Conservation (phyloP, 2,113 vertebrate species). For the Hirundichthys speculiger region DNA sequence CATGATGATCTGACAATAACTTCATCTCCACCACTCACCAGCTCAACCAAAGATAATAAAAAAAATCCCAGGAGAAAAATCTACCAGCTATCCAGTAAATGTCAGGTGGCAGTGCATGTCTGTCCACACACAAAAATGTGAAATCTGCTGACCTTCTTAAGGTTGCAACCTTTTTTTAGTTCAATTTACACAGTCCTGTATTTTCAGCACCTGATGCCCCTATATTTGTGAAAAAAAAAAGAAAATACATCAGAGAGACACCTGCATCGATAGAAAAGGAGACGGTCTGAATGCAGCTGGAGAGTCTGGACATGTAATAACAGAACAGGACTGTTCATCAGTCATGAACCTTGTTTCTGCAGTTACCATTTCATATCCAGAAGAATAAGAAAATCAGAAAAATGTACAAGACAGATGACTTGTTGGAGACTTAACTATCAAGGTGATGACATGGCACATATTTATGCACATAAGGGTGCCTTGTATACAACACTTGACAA, state of each 20-base stretch:
- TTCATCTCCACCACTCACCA: too few species aligned
- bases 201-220: slow-evolving; percentile 48
- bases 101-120: slow-evolving; percentile 23
- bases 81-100: slow-evolving; percentile 17
- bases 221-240: slow-evolving; percentile 1
- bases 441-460: background rate
- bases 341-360: background rate
- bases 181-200: slow-evolving; percentile 15
- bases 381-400: background rate
- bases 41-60: too few species aligned
- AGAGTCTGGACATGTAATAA: slow-evolving; percentile 4
- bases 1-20: too few species aligned
- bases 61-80: too few species aligned
- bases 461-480: background rate
- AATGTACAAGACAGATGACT: background rate
- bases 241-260: background rate
- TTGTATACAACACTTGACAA: too few species aligned
- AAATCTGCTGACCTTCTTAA: slow-evolving; percentile 36
- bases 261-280: slow-evolving; percentile 13
- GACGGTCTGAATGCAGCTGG: slow-evolving; percentile 3
- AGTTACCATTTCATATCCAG: slow-evolving; percentile 6
- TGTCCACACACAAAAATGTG: slow-evolving; percentile 29
- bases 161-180: slow-evolving; percentile 16
- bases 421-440: background rate
- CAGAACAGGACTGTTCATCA: slow-evolving; percentile 6